Base-by-base conservation (phyloP, 2,888 invertebrate species). In the Yponomeuta plumbellus region DNA sequence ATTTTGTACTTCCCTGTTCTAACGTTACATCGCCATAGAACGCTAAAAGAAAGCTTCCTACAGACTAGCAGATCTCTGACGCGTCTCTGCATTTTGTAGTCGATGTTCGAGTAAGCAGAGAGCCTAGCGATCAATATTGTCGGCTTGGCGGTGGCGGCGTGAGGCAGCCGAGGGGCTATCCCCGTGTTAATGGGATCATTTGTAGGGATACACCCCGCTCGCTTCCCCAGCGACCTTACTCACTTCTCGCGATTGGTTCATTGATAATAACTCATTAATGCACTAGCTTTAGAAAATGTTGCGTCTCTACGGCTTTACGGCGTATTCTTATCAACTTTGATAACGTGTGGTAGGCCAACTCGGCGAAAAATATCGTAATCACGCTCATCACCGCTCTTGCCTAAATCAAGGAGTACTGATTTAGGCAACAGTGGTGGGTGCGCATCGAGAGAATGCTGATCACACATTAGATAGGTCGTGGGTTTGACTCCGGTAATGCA, bases 121-220 rank as follows among this genome's bases (percentile, higher is more conserved):
- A 23, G 44, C 52, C 34, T 21, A 11, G 65, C 78, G 82, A 83
- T 83, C 83, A 76, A 83, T 83, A 83, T 77, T 75, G 77, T 72
- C 74, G 73, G 74, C 74, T 44, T 21, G 63, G 20, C 63, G 44
- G 34, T 20, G 65, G 26, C 56, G 66, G 22, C 59, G 59, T 59
- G 59, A 59, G 62, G 26, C 70, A 76, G 75, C 73, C 71, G 75
- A 72, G 82, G 80, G 81, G 77, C 77, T 76, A 78, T 75, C 80
- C 80, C 72, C 72, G 80, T 78, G 78, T 75, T 81, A 83, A 81
- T 81, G 79, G 80, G 76, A 79, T 80, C 80, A 81, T 82, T 81
- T 80, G 79, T 79, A 81, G 77, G 70, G 70, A 71, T 71, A 69
- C 69, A 52, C 44, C 44, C 44, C 44, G 44, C 34, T 52, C 44